A percentile compares a stretch with the other conserved stretches of the same genome.
Conservation (phyloP, 1,140 invertebrate species). For the Palaemon carinicauda region DNA sequence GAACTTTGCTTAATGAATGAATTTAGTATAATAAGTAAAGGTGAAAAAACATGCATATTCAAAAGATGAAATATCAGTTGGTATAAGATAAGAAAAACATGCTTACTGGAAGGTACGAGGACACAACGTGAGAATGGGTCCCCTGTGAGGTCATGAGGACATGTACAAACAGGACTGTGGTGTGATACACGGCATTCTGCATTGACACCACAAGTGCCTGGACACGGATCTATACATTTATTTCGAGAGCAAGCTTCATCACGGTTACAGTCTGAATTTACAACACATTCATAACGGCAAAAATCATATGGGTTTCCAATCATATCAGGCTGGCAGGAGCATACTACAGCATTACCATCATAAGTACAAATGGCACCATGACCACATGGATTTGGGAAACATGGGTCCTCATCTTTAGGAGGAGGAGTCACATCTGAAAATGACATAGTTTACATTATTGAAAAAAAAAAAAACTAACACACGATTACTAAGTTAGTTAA, state of each 20-base stretch:
- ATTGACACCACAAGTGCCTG: conserved; percentile 61
- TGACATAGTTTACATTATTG: background rate
- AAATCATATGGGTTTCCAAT: conserved; percentile 81
- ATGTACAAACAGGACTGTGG: conserved; percentile 59
- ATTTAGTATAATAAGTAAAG: background rate
- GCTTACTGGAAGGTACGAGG: conserved; percentile 21
- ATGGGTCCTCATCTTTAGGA: conserved; percentile 69
- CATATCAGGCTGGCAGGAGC: conserved; percentile 76
- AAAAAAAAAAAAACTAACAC: background rate
- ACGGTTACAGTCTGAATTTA: conserved; percentile 78
- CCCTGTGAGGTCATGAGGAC: conserved; percentile 56
- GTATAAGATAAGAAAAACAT: background rate
- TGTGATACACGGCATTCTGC: conserved; percentile 60
- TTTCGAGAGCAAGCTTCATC: conserved; percentile 70
- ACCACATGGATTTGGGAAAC: conserved; percentile 81
- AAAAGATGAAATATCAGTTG: conserved; percentile 11
- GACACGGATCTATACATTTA: conserved; percentile 61
- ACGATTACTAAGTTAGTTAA: no score
- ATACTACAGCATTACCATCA: conserved; percentile 68
- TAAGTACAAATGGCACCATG: conserved; percentile 68
- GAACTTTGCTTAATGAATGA: background rate
- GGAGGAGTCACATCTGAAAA: conserved; percentile 3
- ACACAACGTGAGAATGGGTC: conserved; percentile 44
- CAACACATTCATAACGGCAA: conserved; percentile 73
- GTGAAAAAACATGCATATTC: background rate